Evolutionary conservation across 2,797 vertebrate genomes (phyloP).

Genomic region (Sebastes iracundus): DNA sequence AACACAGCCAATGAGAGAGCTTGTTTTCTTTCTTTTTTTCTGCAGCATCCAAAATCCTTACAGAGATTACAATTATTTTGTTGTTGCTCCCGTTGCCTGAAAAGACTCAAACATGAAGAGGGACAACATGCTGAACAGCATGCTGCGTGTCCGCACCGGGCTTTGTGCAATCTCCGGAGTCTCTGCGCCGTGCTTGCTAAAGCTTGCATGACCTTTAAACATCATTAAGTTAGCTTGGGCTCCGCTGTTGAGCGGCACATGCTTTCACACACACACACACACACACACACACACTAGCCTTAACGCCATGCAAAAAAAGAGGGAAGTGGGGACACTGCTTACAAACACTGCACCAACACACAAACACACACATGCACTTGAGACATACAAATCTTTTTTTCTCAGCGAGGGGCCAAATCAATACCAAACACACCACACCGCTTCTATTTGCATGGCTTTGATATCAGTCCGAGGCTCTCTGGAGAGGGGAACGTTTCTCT

Average conservation of each 20-base stretch:
- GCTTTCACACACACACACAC: neutral
- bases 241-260: slow-evolving; percentile 9
- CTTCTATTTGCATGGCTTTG: slow-evolving; percentile 76
- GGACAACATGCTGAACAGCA: slow-evolving; percentile 5
- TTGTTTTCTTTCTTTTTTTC: neutral
- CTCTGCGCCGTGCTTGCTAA: slow-evolving; percentile 19
- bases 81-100: neutral
- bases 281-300: neutral
- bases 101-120: slow-evolving; percentile 6
- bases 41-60: neutral
- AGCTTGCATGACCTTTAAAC: slow-evolving; percentile 73
- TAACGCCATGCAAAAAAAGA: slow-evolving; percentile 7
- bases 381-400: slow-evolving; percentile 39
- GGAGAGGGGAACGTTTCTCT: slow-evolving; percentile 43
- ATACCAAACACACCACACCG: slow-evolving; percentile 57
- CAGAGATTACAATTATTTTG: neutral
- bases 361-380: neutral
- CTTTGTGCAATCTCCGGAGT: slow-evolving; percentile 22
- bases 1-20: neutral
- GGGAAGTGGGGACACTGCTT: neutral
- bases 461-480: slow-evolving; percentile 57
- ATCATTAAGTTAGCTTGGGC: slow-evolving; percentile 63
- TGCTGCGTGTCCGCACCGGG: neutral
- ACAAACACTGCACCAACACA: neutral
- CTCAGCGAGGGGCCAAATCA: slow-evolving; percentile 58